Evolutionary conservation across 64 coral and sea anemone species (phyloP).

Genomic region (Pachyseris speciosa): DNA sequence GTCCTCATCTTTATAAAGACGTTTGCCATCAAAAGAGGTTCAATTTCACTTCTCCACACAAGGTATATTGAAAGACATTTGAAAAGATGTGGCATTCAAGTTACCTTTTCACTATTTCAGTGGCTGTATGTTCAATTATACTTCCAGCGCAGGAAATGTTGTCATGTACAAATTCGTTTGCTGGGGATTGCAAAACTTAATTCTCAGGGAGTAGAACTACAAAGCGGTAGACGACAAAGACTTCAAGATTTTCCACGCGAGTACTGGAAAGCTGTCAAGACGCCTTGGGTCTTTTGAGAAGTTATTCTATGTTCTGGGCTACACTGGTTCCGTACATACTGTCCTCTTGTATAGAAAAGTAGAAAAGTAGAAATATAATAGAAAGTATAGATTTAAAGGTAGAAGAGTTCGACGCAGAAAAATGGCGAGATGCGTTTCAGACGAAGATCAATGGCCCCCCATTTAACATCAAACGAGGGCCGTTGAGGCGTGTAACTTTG

Average conservation of each 20-base stretch:
- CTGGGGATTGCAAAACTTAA: background rate
- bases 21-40: too few relatives aligned
- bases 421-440: background rate
- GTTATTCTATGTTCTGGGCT: background rate
- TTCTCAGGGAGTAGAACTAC: too few relatives aligned
- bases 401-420: background rate
- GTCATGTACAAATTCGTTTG: too few relatives aligned
- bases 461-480: background rate
- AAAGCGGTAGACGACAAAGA: too few relatives aligned
- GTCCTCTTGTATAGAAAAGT: conserved; percentile 56
- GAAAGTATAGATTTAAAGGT: background rate
- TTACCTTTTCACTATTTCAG: too few relatives aligned
- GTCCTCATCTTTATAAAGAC: too few relatives aligned
- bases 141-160: too few relatives aligned
- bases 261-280: conserved; percentile 1
- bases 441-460: background rate
- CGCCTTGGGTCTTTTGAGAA: conserved; percentile 5
- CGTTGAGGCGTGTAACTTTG: conserved; percentile 28
- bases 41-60: too few relatives aligned
- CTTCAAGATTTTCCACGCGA: background rate
- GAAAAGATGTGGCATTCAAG: too few relatives aligned
- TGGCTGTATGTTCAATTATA: too few relatives aligned
- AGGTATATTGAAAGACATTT: too few relatives aligned
- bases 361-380: background rate
- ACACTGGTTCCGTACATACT: conserved; percentile 13